Percentiles rank a stretch among this genome's conserved stretches.
Conservation (phyloP, 2,888 invertebrate species). For the Tachina grossa region DNA sequence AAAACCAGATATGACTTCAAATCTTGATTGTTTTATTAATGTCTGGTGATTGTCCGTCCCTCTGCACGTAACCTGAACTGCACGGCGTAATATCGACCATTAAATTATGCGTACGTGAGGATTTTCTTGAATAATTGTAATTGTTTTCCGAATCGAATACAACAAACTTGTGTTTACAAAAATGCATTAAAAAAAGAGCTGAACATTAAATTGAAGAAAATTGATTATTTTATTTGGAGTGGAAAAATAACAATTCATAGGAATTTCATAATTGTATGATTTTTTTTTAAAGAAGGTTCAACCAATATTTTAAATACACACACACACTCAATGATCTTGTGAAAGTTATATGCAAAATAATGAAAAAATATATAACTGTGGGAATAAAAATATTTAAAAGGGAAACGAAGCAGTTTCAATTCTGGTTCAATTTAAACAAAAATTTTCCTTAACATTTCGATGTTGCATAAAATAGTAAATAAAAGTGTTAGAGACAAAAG, state of each 20-base stretch:
- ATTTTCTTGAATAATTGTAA: slow-evolving; percentile 61
- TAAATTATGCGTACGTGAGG: slow-evolving; percentile 71
- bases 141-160: slow-evolving; percentile 51
- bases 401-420: background rate
- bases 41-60: slow-evolving; percentile 24
- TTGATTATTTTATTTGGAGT: slow-evolving; percentile 63
- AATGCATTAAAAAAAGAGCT: background rate
- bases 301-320: background rate
- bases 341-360: background rate
- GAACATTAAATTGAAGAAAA: slow-evolving; percentile 47
- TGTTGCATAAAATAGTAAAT: no score
- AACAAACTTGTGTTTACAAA: slow-evolving; percentile 1
- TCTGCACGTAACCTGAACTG: slow-evolving; percentile 54
- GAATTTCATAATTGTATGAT: slow-evolving; percentile 54
- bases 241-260: slow-evolving; percentile 43
- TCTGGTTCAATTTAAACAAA: no score
- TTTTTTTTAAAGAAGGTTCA: background rate
- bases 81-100: slow-evolving; percentile 61
- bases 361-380: slow-evolving; percentile 2
- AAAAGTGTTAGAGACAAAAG: no score
- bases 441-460: no score
- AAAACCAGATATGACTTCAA: slow-evolving; percentile 32
- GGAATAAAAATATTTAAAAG: slow-evolving; percentile 18
- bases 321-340: no score
- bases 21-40: slow-evolving; percentile 62